Conservation (phyloP, 2,888 invertebrate species). For the Elmis aenea region DNA sequence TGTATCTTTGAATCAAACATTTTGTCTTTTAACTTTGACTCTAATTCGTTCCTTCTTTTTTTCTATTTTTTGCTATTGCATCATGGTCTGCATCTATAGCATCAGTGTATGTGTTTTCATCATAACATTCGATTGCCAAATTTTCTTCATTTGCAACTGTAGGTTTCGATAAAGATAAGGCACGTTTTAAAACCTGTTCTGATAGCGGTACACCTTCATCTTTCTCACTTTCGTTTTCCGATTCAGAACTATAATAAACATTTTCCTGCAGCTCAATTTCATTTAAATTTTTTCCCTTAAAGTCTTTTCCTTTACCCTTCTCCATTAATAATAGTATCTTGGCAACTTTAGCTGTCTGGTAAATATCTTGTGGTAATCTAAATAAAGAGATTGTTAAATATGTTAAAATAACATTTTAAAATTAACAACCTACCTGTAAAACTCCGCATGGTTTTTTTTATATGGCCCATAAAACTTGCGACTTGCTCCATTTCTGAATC, state of each 20-base stretch:
- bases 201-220: not conserved
- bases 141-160: slow-evolving; percentile 2
- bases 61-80: no score
- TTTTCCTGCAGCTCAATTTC: slow-evolving; percentile 5
- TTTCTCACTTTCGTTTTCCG: not conserved
- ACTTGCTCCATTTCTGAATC: slow-evolving; percentile 25
- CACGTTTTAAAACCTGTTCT: no score
- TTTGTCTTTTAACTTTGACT: no score
- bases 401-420: not conserved
- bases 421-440: slow-evolving; percentile 10
- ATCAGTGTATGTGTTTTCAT: no score
- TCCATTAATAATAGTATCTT: slow-evolving; percentile 5
- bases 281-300: slow-evolving; percentile 5
- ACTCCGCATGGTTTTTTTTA: slow-evolving; percentile 26
- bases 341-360: slow-evolving; percentile 8
- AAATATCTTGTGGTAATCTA: slow-evolving; percentile 8
- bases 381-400: not conserved
- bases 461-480: slow-evolving; percentile 28
- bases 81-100: no score
- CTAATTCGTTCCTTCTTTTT: no score
- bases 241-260: slow-evolving; percentile 2
- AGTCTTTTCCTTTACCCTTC: slow-evolving; percentile 5
- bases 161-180: no score
- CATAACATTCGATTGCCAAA: no score
- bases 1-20: no score